A percentile compares a stretch with the other conserved stretches of the same genome.
phyloP scores from a whole-genome alignment of 2,113 vertebrate species.

The Sinocyclocheilus anshuiensis region DNA sequence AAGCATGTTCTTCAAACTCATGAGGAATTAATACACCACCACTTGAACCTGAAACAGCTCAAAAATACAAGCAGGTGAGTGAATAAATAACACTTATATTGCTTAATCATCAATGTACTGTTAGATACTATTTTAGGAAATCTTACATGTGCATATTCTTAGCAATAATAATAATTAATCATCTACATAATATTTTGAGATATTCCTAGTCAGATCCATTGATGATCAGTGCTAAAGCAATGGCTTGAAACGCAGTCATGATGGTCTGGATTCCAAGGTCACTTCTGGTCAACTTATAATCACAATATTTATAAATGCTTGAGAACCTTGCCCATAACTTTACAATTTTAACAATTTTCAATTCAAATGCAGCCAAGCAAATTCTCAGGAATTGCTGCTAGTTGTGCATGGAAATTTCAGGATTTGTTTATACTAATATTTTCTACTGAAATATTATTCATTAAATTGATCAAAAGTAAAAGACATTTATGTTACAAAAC shows the following conservation, averaged over 20 bases:
- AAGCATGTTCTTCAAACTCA: background rate
- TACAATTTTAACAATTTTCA: background rate
- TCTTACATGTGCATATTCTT: background rate
- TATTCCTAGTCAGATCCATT: background rate
- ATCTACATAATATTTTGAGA: background rate
- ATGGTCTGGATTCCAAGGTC: background rate
- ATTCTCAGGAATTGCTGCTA: too few relatives aligned
- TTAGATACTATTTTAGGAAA: background rate
- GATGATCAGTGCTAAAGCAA: background rate
- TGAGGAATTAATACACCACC: background rate
- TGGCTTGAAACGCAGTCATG: background rate
- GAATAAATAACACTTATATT: background rate
- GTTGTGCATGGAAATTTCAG: too few relatives aligned
- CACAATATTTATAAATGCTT: background rate
- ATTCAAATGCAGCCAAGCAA: too few relatives aligned
- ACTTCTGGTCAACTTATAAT: background rate
- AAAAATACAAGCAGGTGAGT: constrained; percentile 33
- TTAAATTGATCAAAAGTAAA: too few relatives aligned
- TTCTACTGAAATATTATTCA: too few relatives aligned
- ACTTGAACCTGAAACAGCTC: background rate
- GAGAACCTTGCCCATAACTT: background rate
- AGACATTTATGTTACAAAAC: too few relatives aligned
- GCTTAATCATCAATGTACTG: background rate
- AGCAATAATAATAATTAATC: background rate
- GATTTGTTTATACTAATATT: too few relatives aligned